phyloP scores from a whole-genome alignment of 2,888 invertebrate genomes.

The Hoplodrina blanda region DNA sequence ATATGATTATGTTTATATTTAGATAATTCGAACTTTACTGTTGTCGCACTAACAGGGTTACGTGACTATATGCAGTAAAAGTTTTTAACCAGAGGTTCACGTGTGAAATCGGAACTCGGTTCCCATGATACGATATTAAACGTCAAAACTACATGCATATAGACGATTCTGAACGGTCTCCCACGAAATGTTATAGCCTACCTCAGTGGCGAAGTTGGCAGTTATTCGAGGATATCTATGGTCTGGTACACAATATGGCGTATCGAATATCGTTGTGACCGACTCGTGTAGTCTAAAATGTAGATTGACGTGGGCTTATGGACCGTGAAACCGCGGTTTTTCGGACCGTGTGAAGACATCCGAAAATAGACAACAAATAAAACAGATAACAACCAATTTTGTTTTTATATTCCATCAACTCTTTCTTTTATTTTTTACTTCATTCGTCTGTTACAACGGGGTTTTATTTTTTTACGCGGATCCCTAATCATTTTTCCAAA shows the following conservation, averaged over 20 bases:
- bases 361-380: constrained; percentile 47
- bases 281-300: constrained; percentile 73
- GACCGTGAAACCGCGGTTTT: constrained; percentile 81
- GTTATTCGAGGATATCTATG: constrained; percentile 79
- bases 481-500: too few relatives aligned
- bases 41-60: constrained; percentile 66
- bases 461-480: too few relatives aligned
- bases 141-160: constrained; percentile 74
- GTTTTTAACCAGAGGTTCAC: constrained; percentile 71
- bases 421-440: neutral
- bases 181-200: constrained; percentile 80
- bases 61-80: constrained; percentile 76
- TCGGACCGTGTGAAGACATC: constrained; percentile 65
- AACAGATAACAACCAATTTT: constrained; percentile 23
- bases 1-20: constrained; percentile 60
- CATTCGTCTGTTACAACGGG: neutral
- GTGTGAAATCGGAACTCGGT: constrained; percentile 79
- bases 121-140: constrained; percentile 81
- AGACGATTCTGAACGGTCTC: constrained; percentile 74
- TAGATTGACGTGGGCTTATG: constrained; percentile 77
- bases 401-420: neutral
- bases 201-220: constrained; percentile 81
- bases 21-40: constrained; percentile 61
- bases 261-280: constrained; percentile 79
- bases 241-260: constrained; percentile 74